Evolutionary conservation across 2,888 invertebrate species (phyloP).

Genomic region (Paralinhomoeus sp.): DNA sequence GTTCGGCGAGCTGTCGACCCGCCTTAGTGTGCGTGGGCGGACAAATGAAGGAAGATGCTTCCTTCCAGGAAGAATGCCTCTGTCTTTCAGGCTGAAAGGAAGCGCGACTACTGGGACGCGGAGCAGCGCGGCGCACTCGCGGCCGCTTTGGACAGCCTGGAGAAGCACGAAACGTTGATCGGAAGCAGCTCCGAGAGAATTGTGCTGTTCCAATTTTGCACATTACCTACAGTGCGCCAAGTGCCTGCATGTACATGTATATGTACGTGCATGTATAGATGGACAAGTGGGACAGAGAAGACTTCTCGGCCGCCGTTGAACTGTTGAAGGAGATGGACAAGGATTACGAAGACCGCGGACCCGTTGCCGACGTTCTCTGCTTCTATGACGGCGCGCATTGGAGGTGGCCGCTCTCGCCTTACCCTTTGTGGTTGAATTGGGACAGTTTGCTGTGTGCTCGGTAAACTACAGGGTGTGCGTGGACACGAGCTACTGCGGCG

Average conservation of each 20-base stretch:
- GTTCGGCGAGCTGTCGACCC: no score
- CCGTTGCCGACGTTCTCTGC: slow-evolving; percentile 72
- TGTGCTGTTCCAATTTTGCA: background rate
- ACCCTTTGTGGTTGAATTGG: no score
- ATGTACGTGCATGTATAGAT: slow-evolving; percentile 22
- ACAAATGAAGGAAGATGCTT: no score
- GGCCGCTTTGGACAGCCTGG: slow-evolving; percentile 48
- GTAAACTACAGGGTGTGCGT: slow-evolving; percentile 44
- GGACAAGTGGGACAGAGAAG: slow-evolving; percentile 64
- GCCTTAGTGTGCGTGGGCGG: no score
- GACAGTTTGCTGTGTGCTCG: background rate
- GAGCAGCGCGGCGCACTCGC: slow-evolving; percentile 54
- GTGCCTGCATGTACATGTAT: no score
- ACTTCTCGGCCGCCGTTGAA: slow-evolving; percentile 63
- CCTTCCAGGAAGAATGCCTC: no score
- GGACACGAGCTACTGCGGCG: slow-evolving; percentile 57
- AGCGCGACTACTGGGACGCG: slow-evolving; percentile 61
- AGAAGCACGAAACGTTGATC: slow-evolving; percentile 38
- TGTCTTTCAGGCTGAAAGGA: slow-evolving; percentile 46
- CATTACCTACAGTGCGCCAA: background rate
- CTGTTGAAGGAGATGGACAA: slow-evolving; percentile 54
- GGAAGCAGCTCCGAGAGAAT: slow-evolving; percentile 14
- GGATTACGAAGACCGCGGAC: slow-evolving; percentile 61
- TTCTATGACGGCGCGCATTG: slow-evolving; percentile 71
- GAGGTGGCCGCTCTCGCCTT: slow-evolving; percentile 34